phyloP scores from a whole-genome alignment of 2,888 invertebrate genomes.

The Fragum sueziense region DNA sequence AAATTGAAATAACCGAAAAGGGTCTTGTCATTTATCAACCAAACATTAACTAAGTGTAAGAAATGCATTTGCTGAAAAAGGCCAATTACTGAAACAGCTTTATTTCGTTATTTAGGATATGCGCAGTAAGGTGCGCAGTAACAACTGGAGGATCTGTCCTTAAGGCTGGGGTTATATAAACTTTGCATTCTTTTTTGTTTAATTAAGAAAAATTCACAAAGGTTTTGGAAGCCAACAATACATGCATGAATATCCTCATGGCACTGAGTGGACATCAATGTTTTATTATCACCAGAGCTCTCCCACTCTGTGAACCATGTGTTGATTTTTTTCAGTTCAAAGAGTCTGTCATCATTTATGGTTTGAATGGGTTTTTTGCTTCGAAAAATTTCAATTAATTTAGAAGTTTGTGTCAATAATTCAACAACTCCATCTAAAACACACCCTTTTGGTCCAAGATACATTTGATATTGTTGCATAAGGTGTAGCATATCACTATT shows the following conservation, averaged over 20 bases:
- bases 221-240: conserved; percentile 42
- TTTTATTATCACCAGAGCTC: not conserved
- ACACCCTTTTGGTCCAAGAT: conserved; percentile 32
- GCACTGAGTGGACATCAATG: conserved; percentile 47
- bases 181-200: not conserved
- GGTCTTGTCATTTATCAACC: too few species aligned
- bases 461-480: conserved; percentile 27
- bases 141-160: too few species aligned
- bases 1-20: too few species aligned
- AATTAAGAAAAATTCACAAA: conserved; percentile 38
- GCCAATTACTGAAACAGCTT: too few species aligned
- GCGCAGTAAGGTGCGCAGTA: too few species aligned
- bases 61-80: too few species aligned
- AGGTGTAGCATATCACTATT: conserved; percentile 50
- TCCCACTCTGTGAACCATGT: conserved; percentile 26
- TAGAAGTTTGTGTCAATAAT: conserved; percentile 30
- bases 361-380: conserved; percentile 26
- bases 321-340: conserved; percentile 14
- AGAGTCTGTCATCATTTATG: conserved; percentile 31
- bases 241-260: conserved; percentile 53
- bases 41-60: too few species aligned
- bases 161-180: conserved; percentile 42
- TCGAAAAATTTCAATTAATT: conserved; percentile 34
- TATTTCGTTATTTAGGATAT: too few species aligned
- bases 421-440: conserved; percentile 42